Evolutionary conservation across 2,113 vertebrate species (phyloP), one percentile per base, ranked within the genome.

Genomic region (Pleuronectes platessa): DNA sequence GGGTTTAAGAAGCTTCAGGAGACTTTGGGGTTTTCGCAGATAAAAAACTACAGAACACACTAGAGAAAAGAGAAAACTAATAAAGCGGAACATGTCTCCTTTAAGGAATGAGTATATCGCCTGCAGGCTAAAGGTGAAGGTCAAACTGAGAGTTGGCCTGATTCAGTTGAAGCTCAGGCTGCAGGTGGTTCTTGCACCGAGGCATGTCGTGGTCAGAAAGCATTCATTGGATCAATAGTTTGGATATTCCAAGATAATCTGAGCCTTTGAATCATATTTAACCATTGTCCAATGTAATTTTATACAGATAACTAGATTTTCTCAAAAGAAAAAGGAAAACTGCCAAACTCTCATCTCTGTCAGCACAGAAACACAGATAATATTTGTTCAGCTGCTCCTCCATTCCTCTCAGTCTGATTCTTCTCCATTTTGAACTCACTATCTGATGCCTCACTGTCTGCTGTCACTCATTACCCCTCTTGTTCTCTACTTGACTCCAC

Each of bases 401-500:
- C 26, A 18, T 24, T 56, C 7, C 17, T 15, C 4, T 40, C 47
- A 61, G 17, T 54, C 51, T 53, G 42, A 1, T 13, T 37, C 53
- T 68, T 47, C 21, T 55, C 20, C 5, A 42, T 42, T 42, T 37
- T 42, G 40, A 42, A 31, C 27, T 31, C 27, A 31, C 27, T 6
- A 31, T 1, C 27, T 31, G 27, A 31, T 7, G 27, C 1, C 5
- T 31, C 53, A 56, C 68, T 15, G 18, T 40, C 58, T 67, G 40
- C 64, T 21, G 55, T 65, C 72, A 79, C 59, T 68, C 35, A 69
- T 54, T 15, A 31, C 4, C 65, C 35, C 20, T 73, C 31, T 68
- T 40, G 20, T 42, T 68, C 45, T 69, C 40, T n/a, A n/a, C 49
- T 64, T 70, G 60, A 58, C 26, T 58, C 8, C 31, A 15, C 13